Conservation (phyloP, 2,888 invertebrate genomes). For the Torymus aiolomorphi region DNA sequence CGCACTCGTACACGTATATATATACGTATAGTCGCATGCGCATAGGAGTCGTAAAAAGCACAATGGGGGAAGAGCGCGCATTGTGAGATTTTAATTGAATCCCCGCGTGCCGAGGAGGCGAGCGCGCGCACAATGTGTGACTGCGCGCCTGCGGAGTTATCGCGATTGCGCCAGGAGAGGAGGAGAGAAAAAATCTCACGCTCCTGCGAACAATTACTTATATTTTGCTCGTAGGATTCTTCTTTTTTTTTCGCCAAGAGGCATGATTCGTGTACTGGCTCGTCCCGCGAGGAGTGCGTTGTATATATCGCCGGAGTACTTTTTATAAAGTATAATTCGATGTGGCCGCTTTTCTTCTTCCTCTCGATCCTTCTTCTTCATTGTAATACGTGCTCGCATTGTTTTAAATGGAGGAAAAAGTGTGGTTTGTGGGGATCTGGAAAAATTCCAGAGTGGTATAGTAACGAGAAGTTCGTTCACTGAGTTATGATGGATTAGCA, state of each 20-base stretch:
- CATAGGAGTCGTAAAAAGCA: constrained; percentile 13
- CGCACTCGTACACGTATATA: neutral
- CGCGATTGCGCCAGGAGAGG: constrained; percentile 27
- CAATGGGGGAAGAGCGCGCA: constrained; percentile 31
- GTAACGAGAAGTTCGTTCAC: too few species aligned
- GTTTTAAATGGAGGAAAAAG: neutral
- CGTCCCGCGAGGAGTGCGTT: too few species aligned
- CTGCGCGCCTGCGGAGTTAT: constrained; percentile 24
- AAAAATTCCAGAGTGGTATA: too few species aligned
- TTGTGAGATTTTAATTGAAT: constrained; percentile 55
- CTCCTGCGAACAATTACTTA: constrained; percentile 22
- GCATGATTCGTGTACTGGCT: neutral
- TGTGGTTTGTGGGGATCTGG: too few species aligned
- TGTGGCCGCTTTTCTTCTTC: too few species aligned
- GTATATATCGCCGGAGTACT: neutral
- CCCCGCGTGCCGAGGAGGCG: constrained; percentile 8
- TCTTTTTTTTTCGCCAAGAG: neutral
- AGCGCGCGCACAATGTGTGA: constrained; percentile 24
- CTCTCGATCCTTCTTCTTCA: neutral
- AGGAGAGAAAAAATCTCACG: constrained; percentile 39
- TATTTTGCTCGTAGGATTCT: neutral
- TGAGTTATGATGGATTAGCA: too few species aligned
- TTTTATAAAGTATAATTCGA: constrained; percentile 41
- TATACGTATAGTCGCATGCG: neutral
- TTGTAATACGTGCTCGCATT: neutral